These are phyloP conservation scores for Enteromius afrohamiltoni DNA, from an alignment of 2,797 vertebrate genomes.

Conservation along the genomic window DNA sequence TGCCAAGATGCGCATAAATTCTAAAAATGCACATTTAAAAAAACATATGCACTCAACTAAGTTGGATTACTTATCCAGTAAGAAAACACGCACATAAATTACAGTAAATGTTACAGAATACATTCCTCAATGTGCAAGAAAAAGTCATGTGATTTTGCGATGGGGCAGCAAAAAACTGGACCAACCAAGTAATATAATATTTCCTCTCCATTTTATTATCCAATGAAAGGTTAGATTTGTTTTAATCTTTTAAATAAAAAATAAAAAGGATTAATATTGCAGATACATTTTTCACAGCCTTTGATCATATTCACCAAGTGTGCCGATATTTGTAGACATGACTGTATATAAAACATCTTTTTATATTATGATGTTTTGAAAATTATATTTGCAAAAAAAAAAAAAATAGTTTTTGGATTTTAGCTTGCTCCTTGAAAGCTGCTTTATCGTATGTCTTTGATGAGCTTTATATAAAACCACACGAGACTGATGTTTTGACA, in stretches of 20 bases:
- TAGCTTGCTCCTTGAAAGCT: slow-evolving; percentile 46
- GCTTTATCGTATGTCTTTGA: slow-evolving; percentile 51
- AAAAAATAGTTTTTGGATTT: slow-evolving; percentile 27
- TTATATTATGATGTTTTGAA: slow-evolving; percentile 30
- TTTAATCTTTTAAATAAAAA: too few species aligned
- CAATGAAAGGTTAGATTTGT: too few species aligned
- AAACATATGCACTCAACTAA: not conserved
- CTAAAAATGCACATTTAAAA: not conserved
- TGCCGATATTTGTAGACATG: too few species aligned
- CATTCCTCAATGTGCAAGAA: not conserved
- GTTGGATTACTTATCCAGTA: not conserved
- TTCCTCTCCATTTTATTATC: too few species aligned
- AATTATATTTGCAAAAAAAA: slow-evolving; percentile 6
- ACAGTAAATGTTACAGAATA: not conserved
- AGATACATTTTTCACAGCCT: too few species aligned
- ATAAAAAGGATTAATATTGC: too few species aligned
- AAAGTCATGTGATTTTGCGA: not conserved
- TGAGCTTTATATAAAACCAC: slow-evolving; percentile 47
- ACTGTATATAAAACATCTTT: not conserved
- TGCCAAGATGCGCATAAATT: not conserved
- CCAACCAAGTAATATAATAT: not conserved
- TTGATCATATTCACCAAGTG: too few species aligned
- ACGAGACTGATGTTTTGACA: slow-evolving; percentile 47
- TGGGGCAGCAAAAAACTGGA: not conserved
- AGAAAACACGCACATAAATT: not conserved